Conservation (phyloP, 1,140 invertebrate species). For the Drosophila murphyi region DNA sequence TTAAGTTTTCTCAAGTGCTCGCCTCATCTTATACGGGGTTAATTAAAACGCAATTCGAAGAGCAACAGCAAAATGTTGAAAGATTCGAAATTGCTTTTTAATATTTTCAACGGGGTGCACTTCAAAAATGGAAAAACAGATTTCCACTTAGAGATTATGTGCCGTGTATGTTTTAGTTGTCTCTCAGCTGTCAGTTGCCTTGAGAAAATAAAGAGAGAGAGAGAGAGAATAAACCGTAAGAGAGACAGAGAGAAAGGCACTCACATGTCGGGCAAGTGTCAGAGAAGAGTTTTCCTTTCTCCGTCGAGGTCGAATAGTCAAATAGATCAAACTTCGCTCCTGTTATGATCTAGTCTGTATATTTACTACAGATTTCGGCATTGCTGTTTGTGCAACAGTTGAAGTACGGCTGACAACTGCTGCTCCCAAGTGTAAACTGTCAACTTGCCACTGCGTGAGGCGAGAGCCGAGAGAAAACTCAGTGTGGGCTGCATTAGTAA, state of each 20-base stretch:
- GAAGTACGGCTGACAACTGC: slow-evolving; percentile 31
- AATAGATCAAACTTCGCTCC: slow-evolving; percentile 10
- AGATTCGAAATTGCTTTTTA: slow-evolving; percentile 72
- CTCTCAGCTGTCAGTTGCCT: slow-evolving; percentile 8
- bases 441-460: slow-evolving; percentile 10
- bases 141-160: slow-evolving; percentile 66
- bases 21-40: slow-evolving; percentile 25
- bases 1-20: slow-evolving; percentile 56
- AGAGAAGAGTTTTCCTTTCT: slow-evolving; percentile 19
- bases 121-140: slow-evolving; percentile 38
- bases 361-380: slow-evolving; percentile 15
- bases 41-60: slow-evolving; percentile 61
- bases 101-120: slow-evolving; percentile 64
- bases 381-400: slow-evolving; percentile 32
- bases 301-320: slow-evolving; percentile 12
- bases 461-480: neutral
- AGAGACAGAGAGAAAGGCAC: neutral
- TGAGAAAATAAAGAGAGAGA: no score
- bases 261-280: slow-evolving; percentile 50
- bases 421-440: slow-evolving; percentile 48
- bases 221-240: neutral
- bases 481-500: slow-evolving; percentile 67
- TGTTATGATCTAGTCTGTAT: slow-evolving; percentile 14
- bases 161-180: neutral
- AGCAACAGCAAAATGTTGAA: slow-evolving; percentile 23